Evolutionary conservation across 2,797 vertebrate genomes (phyloP).

Genomic region (Etheostoma nigrum): DNA sequence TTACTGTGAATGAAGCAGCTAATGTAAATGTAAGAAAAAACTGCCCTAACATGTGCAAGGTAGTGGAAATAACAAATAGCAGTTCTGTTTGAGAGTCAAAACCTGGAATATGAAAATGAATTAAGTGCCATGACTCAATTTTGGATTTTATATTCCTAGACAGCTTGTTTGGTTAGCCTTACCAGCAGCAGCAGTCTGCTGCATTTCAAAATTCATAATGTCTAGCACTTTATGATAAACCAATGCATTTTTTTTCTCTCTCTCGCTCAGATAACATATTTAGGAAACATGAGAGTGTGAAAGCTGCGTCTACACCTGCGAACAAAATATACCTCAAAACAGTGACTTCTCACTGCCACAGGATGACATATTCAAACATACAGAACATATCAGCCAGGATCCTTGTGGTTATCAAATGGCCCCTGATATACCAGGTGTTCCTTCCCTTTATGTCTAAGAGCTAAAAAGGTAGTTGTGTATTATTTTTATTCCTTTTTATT

Average conservation of each 20-base stretch:
- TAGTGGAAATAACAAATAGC: conserved; percentile 11
- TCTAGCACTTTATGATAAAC: conserved; percentile 79
- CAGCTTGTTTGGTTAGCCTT: conserved; percentile 61
- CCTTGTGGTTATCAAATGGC: conserved; percentile 58
- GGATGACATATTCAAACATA: conserved; percentile 66
- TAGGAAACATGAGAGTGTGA: conserved; percentile 56
- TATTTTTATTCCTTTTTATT: conserved; percentile 34
- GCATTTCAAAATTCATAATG: conserved; percentile 61
- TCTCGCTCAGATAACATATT: conserved; percentile 54
- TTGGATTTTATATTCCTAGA: conserved; percentile 42
- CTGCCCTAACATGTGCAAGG: conserved; percentile 1
- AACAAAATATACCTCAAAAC: conserved; percentile 83
- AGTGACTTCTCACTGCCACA: conserved; percentile 79
- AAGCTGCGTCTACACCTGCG: conserved; percentile 66
- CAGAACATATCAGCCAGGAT: conserved; percentile 78
- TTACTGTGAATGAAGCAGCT: conserved; percentile 39
- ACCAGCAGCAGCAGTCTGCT: conserved; percentile 56
- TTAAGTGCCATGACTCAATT: conserved; percentile 39
- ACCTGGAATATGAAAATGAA: conserved; percentile 18
- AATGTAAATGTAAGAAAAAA: conserved; percentile 9
- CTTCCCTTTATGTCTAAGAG: conserved; percentile 65
- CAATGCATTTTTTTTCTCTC: conserved; percentile 60
- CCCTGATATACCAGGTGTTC: conserved; percentile 61
- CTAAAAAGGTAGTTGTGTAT: conserved; percentile 58
- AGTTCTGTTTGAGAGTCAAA: conserved; percentile 34